Conservation (phyloP, 2,888 invertebrate species). For the Chironomus tentans region DNA sequence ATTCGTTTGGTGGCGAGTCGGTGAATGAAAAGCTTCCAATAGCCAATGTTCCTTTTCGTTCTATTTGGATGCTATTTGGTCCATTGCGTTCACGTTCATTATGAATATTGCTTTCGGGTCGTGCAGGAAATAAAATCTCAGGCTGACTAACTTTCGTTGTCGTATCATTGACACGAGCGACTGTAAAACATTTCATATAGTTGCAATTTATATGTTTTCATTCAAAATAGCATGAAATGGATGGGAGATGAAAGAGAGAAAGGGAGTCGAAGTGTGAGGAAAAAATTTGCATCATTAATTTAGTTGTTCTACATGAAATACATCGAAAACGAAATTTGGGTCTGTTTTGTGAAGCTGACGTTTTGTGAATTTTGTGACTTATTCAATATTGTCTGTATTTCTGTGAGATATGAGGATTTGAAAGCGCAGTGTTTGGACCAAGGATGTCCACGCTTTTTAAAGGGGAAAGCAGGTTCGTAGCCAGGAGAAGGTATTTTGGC, state of each 20-base stretch:
- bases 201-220: neutral
- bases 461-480: too few relatives aligned
- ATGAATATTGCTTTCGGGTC: conserved; percentile 36
- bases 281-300: conserved; percentile 13
- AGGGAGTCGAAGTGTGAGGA: neutral
- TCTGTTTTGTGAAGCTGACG: too few relatives aligned
- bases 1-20: conserved; percentile 42
- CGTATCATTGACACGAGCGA: conserved; percentile 37
- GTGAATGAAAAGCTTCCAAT: conserved; percentile 43
- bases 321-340: neutral
- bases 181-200: neutral
- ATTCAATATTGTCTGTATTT: too few relatives aligned
- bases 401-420: too few relatives aligned
- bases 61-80: conserved; percentile 30
- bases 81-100: conserved; percentile 6
- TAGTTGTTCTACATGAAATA: neutral
- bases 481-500: too few relatives aligned
- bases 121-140: conserved; percentile 38
- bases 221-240: neutral
- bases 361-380: too few relatives aligned
- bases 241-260: neutral
- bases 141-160: conserved; percentile 38
- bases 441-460: too few relatives aligned
- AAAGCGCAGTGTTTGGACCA: too few relatives aligned
- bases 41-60: conserved; percentile 39